These are phyloP conservation scores for Microctenopoma steveboyesi DNA, from an alignment of 2,797 vertebrate species.

Conservation along the genomic window DNA sequence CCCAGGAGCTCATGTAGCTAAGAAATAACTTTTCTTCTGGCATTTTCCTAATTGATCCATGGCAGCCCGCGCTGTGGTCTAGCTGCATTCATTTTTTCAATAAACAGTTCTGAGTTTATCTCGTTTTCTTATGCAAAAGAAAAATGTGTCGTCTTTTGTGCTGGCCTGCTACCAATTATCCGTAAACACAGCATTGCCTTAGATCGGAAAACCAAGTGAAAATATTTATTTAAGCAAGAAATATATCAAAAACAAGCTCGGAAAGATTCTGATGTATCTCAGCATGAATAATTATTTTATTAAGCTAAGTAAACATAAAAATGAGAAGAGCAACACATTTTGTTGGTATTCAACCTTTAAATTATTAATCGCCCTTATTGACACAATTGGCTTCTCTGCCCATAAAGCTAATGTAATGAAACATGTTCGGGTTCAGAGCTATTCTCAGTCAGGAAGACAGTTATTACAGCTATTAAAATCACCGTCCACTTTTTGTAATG, in stretches of 20 bases:
- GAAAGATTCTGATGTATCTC: not conserved
- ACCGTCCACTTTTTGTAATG: constrained; percentile 84
- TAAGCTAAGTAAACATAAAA: constrained; percentile 1
- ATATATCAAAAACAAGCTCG: not conserved
- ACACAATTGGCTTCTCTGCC: constrained; percentile 44
- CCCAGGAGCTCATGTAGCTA: constrained; percentile 65
- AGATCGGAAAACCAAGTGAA: not conserved
- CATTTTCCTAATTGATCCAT: constrained; percentile 78
- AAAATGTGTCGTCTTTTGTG: constrained; percentile 24
- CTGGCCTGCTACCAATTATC: constrained; percentile 31
- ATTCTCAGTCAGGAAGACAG: constrained; percentile 81
- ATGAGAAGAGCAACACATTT: constrained; percentile 8
- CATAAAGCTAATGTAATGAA: constrained; percentile 76
- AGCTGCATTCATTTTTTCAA: constrained; percentile 62
- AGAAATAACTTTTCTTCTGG: constrained; percentile 68
- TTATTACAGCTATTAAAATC: constrained; percentile 83
- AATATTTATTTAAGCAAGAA: constrained; percentile 2
- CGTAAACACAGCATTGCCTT: constrained; percentile 3
- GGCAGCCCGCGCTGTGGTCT: constrained; percentile 50
- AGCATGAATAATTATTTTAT: too few relatives aligned
- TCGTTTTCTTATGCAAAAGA: constrained; percentile 44
- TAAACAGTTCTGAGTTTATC: constrained; percentile 46
- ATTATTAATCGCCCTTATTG: constrained; percentile 55
- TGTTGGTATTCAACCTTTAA: constrained; percentile 42
- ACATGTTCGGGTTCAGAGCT: constrained; percentile 67